These are phyloP conservation scores for Acomys russatus DNA, from an alignment of 2,797 vertebrate genomes.

Conservation along the genomic window DNA sequence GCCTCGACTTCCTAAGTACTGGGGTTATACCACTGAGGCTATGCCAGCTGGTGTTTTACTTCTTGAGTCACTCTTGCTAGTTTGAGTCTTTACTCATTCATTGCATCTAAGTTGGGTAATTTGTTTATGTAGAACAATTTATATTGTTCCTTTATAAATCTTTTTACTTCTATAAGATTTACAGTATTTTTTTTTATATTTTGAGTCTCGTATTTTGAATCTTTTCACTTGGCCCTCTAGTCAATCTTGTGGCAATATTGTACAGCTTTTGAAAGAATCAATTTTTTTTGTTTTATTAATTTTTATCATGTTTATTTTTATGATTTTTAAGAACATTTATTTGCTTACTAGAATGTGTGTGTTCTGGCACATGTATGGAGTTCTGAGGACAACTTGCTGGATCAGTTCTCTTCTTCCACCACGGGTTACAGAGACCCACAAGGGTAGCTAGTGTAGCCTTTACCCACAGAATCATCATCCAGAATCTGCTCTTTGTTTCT, in stretches of 20 bases:
- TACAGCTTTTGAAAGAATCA: neutral
- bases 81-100: neutral
- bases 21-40: neutral
- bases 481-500: neutral
- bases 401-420: neutral
- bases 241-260: neutral
- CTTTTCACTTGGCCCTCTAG: neutral
- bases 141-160: neutral
- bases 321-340: neutral
- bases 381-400: neutral
- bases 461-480: neutral
- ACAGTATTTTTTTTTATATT: neutral
- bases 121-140: neutral
- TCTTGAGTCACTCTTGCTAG: neutral
- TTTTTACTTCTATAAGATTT: neutral
- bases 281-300: neutral
- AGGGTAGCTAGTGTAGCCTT: neutral
- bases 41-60: neutral
- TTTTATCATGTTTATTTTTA: neutral
- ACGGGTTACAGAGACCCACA: neutral
- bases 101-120: neutral
- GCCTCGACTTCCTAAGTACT: neutral
- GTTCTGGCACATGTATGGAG: too few species aligned
- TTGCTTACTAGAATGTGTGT: neutral
- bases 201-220: conserved; percentile 7